phyloP scores from a whole-genome alignment of 2,113 vertebrate species.

The Corythornis cristatus region DNA sequence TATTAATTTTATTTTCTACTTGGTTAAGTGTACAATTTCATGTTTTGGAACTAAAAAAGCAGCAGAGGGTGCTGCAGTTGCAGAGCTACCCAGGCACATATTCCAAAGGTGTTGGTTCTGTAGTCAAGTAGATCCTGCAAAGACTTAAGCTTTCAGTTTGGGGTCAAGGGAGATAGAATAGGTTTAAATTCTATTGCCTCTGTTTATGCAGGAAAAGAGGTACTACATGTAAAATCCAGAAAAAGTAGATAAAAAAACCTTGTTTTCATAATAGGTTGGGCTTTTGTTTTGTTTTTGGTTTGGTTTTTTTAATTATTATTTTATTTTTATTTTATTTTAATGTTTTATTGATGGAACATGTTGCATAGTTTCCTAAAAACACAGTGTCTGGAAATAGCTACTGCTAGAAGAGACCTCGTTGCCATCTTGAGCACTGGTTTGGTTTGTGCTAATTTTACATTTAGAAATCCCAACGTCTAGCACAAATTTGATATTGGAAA shows the following conservation, averaged over 20 bases:
- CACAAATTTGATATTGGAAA: background rate
- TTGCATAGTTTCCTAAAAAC: background rate
- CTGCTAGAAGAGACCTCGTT: background rate
- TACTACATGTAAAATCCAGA: background rate
- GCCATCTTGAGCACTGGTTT: background rate
- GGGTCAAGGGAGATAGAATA: background rate
- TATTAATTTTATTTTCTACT: background rate
- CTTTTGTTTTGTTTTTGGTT: background rate
- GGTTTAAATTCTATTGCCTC: background rate
- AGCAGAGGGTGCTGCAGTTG: conserved; percentile 79
- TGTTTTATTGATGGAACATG: no score
- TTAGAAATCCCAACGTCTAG: background rate
- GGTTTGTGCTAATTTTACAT: background rate
- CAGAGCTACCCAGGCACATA: conserved; percentile 18
- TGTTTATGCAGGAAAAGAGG: background rate
- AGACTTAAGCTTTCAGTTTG: background rate
- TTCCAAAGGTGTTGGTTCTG: background rate
- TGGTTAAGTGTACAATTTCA: background rate
- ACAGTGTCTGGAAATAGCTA: background rate
- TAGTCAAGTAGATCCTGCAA: background rate
- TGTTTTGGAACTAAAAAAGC: conserved; percentile 54
- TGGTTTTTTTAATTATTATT: background rate
- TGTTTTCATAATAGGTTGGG: background rate
- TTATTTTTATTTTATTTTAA: background rate
- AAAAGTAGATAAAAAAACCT: background rate